These are phyloP conservation scores for Hirtodrosophila trivittata DNA, from an alignment of 2,888 invertebrate species.

Conservation along the genomic window DNA sequence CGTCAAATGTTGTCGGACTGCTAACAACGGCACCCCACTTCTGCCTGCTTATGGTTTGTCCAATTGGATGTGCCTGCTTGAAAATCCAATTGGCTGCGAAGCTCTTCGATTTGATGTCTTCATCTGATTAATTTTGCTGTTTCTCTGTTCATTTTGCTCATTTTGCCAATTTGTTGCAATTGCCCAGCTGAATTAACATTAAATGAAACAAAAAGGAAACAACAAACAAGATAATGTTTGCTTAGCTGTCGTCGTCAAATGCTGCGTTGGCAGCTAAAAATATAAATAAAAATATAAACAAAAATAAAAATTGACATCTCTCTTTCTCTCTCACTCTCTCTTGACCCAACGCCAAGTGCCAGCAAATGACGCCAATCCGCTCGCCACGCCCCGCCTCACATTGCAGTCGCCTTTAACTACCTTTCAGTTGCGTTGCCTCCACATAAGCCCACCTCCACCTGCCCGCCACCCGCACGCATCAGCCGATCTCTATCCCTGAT, in stretches of 20 bases:
- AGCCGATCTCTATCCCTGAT: conserved; percentile 18
- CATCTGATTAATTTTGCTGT: conserved; percentile 10
- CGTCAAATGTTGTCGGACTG: conserved; percentile 47
- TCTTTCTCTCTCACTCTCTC: conserved; percentile 17
- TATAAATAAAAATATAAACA: conserved; percentile 18
- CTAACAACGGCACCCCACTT: conserved; percentile 2
- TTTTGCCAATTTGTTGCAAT: conserved; percentile 52
- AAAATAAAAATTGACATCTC: conserved; percentile 29
- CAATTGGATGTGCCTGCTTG: conserved; percentile 51
- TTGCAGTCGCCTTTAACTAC: conserved; percentile 54
- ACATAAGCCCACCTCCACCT: conserved; percentile 1
- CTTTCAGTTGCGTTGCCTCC: conserved; percentile 34
- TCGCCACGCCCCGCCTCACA: not conserved
- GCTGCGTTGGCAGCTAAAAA: conserved; percentile 62
- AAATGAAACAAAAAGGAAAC: conserved; percentile 26
- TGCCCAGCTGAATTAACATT: conserved; percentile 46
- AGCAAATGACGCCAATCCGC: conserved; percentile 2
- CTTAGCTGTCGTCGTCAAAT: conserved; percentile 40
- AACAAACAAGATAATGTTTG: conserved; percentile 36
- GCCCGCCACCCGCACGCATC: not conserved
- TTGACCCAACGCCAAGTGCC: conserved; percentile 11
- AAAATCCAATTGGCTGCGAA: conserved; percentile 56
- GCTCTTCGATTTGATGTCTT: conserved; percentile 52
- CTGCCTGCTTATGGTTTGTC: conserved; percentile 14
- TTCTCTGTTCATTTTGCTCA: not conserved